Conservation (phyloP, 1,140 invertebrate species). For the Tetramorium parvispinum region DNA sequence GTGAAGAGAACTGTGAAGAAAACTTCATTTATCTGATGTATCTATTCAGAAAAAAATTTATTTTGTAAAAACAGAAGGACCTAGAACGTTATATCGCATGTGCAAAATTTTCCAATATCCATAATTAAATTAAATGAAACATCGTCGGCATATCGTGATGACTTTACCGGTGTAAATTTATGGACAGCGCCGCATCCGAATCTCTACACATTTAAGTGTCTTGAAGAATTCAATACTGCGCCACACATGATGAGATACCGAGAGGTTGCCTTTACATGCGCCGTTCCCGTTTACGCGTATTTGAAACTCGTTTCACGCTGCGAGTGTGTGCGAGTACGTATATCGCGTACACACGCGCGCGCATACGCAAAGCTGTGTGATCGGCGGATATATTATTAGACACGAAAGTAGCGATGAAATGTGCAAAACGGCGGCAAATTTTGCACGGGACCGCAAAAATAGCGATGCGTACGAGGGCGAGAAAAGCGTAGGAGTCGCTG, state of each 20-base stretch:
- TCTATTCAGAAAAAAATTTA: neutral
- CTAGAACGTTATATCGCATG: neutral
- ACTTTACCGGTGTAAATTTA: neutral
- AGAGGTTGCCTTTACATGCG: neutral
- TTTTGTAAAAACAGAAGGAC: neutral
- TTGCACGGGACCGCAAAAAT: conserved; percentile 75
- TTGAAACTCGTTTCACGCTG: neutral
- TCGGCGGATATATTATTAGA: conserved; percentile 77
- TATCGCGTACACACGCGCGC: neutral
- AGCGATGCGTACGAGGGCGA: conserved; percentile 61
- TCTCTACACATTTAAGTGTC: neutral
- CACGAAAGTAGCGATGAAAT: conserved; percentile 76
- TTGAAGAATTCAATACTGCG: conserved; percentile 13
- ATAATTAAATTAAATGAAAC: conserved; percentile 15
- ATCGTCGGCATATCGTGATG: neutral
- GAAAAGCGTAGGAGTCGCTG: neutral
- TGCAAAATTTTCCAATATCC: neutral
- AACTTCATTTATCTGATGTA: neutral
- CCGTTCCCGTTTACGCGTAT: conserved; percentile 10
- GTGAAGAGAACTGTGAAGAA: neutral
- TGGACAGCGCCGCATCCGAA: neutral
- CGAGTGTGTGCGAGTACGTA: neutral
- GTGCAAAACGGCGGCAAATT: conserved; percentile 74
- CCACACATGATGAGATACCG: neutral
- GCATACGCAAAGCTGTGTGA: neutral